Percentiles rank a stretch among this genome's conserved stretches.
phyloP scores from a whole-genome alignment of 2,888 invertebrate species.

The Gastrophysa polygoni region DNA sequence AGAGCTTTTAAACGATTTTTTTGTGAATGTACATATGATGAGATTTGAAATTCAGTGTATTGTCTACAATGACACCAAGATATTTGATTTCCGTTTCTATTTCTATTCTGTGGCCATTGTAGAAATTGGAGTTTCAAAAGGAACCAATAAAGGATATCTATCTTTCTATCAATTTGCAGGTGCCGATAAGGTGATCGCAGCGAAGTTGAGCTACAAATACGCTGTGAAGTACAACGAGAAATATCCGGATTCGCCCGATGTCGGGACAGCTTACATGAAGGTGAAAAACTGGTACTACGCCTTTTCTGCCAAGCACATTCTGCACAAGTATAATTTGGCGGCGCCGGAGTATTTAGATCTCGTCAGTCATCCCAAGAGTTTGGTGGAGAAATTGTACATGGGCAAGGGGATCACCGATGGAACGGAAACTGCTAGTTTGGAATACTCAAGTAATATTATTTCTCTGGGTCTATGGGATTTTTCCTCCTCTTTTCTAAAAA shows the following conservation, averaged over 20 bases:
- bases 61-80: too few species aligned
- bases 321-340: slow-evolving; percentile 57
- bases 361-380: slow-evolving; percentile 54
- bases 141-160: neutral
- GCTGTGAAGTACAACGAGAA: slow-evolving; percentile 54
- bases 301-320: slow-evolving; percentile 58
- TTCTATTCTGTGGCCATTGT: too few species aligned
- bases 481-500: too few species aligned
- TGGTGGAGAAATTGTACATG: slow-evolving; percentile 59
- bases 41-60: too few species aligned
- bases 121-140: too few species aligned
- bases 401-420: slow-evolving; percentile 59
- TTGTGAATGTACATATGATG: too few species aligned
- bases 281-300: slow-evolving; percentile 59
- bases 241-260: slow-evolving; percentile 32
- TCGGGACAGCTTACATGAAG: slow-evolving; percentile 44
- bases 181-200: slow-evolving; percentile 61
- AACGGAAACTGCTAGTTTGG: slow-evolving; percentile 38
- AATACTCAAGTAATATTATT: slow-evolving; percentile 48
- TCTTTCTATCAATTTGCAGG: slow-evolving; percentile 45
- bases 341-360: slow-evolving; percentile 57
- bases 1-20: too few species aligned
- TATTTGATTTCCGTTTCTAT: too few species aligned
- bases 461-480: too few species aligned
- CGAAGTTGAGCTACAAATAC: slow-evolving; percentile 58